Conservation (phyloP, 2,888 invertebrate genomes). For the Saturnia japonica region DNA sequence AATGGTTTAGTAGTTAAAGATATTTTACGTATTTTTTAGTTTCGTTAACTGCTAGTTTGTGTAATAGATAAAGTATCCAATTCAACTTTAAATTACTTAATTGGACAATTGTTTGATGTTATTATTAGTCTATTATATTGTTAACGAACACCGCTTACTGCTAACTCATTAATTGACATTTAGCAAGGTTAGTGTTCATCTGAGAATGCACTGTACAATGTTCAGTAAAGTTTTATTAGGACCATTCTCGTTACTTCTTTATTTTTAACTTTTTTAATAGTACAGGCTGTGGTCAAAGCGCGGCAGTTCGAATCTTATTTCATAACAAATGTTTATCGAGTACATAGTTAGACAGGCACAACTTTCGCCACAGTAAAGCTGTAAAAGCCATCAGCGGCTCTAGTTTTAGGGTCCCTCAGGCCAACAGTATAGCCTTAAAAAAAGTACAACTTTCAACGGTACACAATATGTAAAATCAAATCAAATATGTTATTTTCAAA, state of each 20-base stretch:
- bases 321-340: neutral
- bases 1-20: neutral
- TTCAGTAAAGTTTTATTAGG: neutral
- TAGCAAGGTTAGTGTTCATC: neutral
- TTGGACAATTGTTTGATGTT: constrained; percentile 21
- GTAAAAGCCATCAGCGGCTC: too few relatives aligned
- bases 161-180: constrained; percentile 7
- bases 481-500: too few relatives aligned
- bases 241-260: neutral
- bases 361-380: neutral
- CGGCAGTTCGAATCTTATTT: neutral
- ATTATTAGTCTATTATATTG: constrained; percentile 17
- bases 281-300: neutral
- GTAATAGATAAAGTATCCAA: constrained; percentile 12
- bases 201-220: neutral
- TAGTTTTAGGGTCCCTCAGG: too few relatives aligned
- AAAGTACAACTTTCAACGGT: too few relatives aligned
- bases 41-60: neutral
- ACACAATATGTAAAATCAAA: too few relatives aligned
- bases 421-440: too few relatives aligned
- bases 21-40: neutral
- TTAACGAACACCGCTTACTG: constrained; percentile 12
- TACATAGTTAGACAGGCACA: neutral
- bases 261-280: neutral
- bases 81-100: constrained; percentile 16